A percentile compares a stretch with the other conserved stretches of the same genome.
Conservation (phyloP, 2,113 vertebrate genomes). For the Panurus biarmicus region DNA sequence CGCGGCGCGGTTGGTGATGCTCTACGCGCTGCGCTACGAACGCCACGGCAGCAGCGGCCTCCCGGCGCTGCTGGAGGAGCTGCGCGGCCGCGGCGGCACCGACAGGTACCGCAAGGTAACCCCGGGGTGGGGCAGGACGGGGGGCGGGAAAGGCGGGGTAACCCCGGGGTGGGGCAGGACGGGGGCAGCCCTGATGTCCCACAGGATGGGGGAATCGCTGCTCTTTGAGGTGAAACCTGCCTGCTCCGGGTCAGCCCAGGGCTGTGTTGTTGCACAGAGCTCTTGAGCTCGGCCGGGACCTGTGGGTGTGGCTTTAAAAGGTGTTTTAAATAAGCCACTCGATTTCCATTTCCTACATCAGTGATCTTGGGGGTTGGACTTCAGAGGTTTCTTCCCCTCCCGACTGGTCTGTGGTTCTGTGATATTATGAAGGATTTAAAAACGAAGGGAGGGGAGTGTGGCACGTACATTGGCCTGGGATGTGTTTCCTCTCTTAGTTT, state of each 20-base stretch:
- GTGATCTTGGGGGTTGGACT: not conserved
- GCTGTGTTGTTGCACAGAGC: not conserved
- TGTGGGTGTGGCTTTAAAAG: not conserved
- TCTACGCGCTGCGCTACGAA: constrained; percentile 92
- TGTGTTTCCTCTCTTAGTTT: not conserved
- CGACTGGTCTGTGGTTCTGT: not conserved
- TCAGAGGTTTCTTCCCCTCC: not conserved
- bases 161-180: not conserved
- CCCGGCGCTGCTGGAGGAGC: constrained; percentile 77
- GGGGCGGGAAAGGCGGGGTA: not conserved
- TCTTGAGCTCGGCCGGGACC: not conserved
- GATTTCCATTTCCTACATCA: not conserved
- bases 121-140: not conserved
- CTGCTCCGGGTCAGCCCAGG: not conserved
- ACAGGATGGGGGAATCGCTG: not conserved
- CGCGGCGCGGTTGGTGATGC: constrained; percentile 85
- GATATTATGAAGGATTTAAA: not conserved
- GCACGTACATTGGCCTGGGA: fast-evolving
- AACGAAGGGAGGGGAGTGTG: not conserved
- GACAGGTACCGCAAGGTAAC: constrained; percentile 75
- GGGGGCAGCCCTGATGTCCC: no score
- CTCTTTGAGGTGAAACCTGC: not conserved
- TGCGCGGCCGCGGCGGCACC: constrained; percentile 75
- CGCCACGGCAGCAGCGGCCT: constrained; percentile 85
- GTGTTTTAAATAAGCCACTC: not conserved